These are phyloP conservation scores for Bufo gargarizans DNA, from an alignment of 2,113 vertebrate species.

Conservation along the genomic window DNA sequence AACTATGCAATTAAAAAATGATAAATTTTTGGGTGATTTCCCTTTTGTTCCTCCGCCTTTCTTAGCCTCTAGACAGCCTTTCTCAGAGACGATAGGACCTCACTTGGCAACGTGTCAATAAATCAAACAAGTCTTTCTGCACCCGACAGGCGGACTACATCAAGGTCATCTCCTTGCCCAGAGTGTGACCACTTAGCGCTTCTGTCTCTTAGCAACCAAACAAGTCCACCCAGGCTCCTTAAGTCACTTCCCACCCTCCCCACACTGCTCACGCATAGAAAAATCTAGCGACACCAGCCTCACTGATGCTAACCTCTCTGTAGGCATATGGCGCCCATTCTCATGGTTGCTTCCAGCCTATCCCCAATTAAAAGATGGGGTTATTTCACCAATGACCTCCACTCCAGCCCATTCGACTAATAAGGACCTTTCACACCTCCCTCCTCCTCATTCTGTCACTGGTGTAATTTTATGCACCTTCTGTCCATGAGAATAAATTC, in stretches of 20 bases:
- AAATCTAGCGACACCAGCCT: slow-evolving; percentile 3
- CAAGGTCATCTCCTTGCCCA: slow-evolving; percentile 43
- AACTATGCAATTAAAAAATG: too few species aligned
- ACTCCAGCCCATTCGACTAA: slow-evolving; percentile 18
- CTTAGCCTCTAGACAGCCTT: slow-evolving; percentile 16
- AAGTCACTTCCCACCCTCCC: slow-evolving; percentile 18
- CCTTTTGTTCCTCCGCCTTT: neutral
- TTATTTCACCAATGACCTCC: slow-evolving; percentile 13
- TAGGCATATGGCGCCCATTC: slow-evolving; percentile 21
- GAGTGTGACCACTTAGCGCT: slow-evolving; percentile 37
- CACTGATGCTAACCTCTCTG: neutral
- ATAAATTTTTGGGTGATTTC: neutral
- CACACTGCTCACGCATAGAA: neutral
- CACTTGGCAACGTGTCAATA: slow-evolving; percentile 54
- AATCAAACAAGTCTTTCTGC: slow-evolving; percentile 41
- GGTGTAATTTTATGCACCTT: slow-evolving; percentile 30
- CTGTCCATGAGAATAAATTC: slow-evolving; percentile 26
- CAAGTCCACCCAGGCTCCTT: slow-evolving; percentile 7
- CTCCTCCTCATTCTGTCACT: neutral
- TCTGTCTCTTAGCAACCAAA: slow-evolving; percentile 46
- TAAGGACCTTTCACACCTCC: neutral
- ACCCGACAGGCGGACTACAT: slow-evolving; percentile 44
- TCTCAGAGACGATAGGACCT: slow-evolving; percentile 44
- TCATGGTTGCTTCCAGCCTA: neutral
- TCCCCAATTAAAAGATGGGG: slow-evolving; percentile 52